phyloP scores from a whole-genome alignment of 2,797 vertebrate species.

The Anguilla obscura region DNA sequence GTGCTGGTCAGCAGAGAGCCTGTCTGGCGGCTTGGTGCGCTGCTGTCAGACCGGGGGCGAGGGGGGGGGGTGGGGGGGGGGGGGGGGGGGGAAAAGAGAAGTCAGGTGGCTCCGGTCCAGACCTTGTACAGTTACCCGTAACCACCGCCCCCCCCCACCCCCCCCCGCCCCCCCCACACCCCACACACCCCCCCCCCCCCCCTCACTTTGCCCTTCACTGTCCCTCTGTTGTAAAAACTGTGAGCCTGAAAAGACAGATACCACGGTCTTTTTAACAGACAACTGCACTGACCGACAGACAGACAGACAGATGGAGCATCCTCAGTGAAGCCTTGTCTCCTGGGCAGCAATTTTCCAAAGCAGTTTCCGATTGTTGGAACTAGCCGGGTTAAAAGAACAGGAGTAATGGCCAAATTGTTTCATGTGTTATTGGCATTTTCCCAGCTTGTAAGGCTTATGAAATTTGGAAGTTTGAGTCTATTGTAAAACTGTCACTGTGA shows the following conservation, averaged over 20 bases:
- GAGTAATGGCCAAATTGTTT: background rate
- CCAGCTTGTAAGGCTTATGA: no score
- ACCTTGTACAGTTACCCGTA: constrained; percentile 77
- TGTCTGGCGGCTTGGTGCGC: constrained; percentile 65
- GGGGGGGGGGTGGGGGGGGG: constrained; percentile 35
- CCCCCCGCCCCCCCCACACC: no score
- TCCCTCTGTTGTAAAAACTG: constrained; percentile 14
- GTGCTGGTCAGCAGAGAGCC: constrained; percentile 87
- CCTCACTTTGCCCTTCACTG: constrained; percentile 63
- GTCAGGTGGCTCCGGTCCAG: constrained; percentile 85
- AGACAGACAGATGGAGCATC: background rate
- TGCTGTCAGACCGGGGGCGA: constrained; percentile 51
- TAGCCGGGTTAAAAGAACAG: background rate
- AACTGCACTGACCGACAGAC: constrained; percentile 57
- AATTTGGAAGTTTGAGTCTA: no score
- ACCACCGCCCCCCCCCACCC: constrained; percentile 38
- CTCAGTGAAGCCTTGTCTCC: background rate
- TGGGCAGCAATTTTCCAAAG: background rate
- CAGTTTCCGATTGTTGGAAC: background rate
- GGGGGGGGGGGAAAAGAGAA: constrained; percentile 49
- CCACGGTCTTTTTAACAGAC: background rate
- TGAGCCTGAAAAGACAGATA: background rate
- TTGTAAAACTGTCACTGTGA: no score
- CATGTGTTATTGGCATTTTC: no score
- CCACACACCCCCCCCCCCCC: no score